Evolutionary conservation across 2,113 vertebrate genomes (phyloP).

Genomic region (Ochotona curzoniae): DNA sequence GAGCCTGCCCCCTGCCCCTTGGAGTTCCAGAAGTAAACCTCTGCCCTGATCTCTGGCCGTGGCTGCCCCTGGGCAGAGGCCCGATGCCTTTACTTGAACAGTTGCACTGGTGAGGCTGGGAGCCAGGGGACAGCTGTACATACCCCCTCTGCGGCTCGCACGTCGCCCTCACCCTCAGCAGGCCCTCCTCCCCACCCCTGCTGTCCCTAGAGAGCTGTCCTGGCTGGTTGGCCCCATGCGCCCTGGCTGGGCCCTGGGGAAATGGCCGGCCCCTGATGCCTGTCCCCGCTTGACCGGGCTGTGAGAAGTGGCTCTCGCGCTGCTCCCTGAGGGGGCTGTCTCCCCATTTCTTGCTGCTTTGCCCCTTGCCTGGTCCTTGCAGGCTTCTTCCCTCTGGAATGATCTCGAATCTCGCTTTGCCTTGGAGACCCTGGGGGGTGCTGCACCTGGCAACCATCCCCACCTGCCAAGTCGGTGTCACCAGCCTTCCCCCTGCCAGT

Average conservation of each 20-base stretch:
- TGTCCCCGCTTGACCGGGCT: slow-evolving; percentile 54
- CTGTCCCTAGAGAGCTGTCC: neutral
- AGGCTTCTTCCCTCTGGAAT: slow-evolving; percentile 10
- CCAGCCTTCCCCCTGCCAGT: slow-evolving; percentile 44
- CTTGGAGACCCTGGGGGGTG: slow-evolving; percentile 61
- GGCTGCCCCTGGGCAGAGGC: neutral
- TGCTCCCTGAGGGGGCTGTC: neutral
- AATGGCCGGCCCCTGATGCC: neutral
- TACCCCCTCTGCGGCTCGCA: slow-evolving; percentile 60
- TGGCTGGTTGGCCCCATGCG: neutral
- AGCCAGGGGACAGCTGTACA: slow-evolving; percentile 86
- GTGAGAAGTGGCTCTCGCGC: slow-evolving; percentile 15
- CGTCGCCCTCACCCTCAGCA: neutral
- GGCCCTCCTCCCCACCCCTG: neutral
- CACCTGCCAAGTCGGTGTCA: neutral
- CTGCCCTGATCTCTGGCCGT: neutral
- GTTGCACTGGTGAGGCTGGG: slow-evolving; percentile 81
- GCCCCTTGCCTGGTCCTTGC: neutral
- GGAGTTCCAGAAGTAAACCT: neutral
- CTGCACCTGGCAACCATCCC: accelerated
- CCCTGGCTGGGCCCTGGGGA: neutral
- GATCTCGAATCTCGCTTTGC: slow-evolving; percentile 56
- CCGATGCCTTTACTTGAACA: slow-evolving; percentile 89
- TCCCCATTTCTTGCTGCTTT: slow-evolving; percentile 56
- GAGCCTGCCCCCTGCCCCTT: slow-evolving; percentile 64